These are phyloP conservation scores for Anarsia innoxiella DNA, from an alignment of 2,888 invertebrate genomes.

Conservation along the genomic window DNA sequence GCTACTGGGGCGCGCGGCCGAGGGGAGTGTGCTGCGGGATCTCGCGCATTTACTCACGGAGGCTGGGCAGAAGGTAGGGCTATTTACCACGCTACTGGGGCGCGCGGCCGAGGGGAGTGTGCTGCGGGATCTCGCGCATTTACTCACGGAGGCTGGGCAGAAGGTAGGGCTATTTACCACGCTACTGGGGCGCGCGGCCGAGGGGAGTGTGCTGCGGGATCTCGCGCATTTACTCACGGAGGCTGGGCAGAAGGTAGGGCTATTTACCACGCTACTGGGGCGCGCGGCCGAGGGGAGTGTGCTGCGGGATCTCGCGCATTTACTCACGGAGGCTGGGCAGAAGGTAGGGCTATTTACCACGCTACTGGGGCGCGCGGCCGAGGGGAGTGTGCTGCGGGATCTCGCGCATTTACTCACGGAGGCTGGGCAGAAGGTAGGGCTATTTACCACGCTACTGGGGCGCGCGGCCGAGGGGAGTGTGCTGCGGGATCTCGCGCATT, in stretches of 20 bases:
- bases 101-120: conserved; percentile 97
- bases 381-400: conserved; percentile 95
- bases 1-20: no score
- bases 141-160: conserved; percentile 87
- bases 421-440: conserved; percentile 56
- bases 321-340: conserved; percentile 87
- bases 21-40: conserved; percentile 95
- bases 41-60: conserved; percentile 96
- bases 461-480: conserved; percentile 97
- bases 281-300: conserved; percentile 97
- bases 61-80: conserved; percentile 56
- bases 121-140: conserved; percentile 93
- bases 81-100: no score
- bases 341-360: conserved; percentile 2
- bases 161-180: conserved; percentile 2
- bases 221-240: conserved; percentile 96
- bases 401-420: conserved; percentile 96
- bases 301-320: conserved; percentile 93
- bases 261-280: no score
- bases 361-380: no score
- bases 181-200: no score
- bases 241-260: conserved; percentile 56
- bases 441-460: no score
- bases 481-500: conserved; percentile 93
- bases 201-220: conserved; percentile 95